Evolutionary conservation across 2,888 invertebrate genomes (phyloP), one percentile per base, ranked within the genome.

Genomic region (Scotopteryx bipunctaria): DNA sequence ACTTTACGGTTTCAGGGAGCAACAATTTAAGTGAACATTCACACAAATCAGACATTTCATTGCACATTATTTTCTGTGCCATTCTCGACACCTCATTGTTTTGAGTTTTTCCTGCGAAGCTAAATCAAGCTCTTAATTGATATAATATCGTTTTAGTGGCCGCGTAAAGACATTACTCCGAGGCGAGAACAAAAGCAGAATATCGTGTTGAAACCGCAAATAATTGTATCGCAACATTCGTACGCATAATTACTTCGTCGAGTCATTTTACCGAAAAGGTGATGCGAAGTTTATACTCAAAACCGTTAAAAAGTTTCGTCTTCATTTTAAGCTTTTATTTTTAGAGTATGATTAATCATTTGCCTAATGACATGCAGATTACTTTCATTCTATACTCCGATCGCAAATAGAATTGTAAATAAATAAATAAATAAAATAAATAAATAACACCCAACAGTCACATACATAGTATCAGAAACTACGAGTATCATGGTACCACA

Each of bases 41-140:
- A 67, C 71, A 80, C 78, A 81, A 78, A 81, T 84, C 79, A 81
- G 72, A 66, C 71, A 68, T 71, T 81, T 83, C 72, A 86, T 81
- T 84, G 81, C 81, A 59, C 79, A 75, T 85, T 81, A 85, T 83
- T 81, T 81, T 79, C 78, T 72, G 71, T 64, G 69, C 79, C 73
- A 80, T 78, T 74, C 81, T 78, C 74, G 78, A 74, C 82, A 80
- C 78, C 72, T 85, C 84, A 86, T 88, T 88, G 86, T 88, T 84
- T 83, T 82, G 78, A 80, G 76, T 83, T 84, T 87, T 87, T 86
- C 79, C 76, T 71, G 72, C 76, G 77, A 69, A 64, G 65, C 76
- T 87, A 86, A 86, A 87, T 86, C 82, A 83, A 76, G 68, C 68
- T 72, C 75, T 86, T 87, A 86, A 87, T 86, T 86, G 83, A 83